phyloP scores from a whole-genome alignment of 92 coral and sea anemone species.

The Siderastrea siderea region DNA sequence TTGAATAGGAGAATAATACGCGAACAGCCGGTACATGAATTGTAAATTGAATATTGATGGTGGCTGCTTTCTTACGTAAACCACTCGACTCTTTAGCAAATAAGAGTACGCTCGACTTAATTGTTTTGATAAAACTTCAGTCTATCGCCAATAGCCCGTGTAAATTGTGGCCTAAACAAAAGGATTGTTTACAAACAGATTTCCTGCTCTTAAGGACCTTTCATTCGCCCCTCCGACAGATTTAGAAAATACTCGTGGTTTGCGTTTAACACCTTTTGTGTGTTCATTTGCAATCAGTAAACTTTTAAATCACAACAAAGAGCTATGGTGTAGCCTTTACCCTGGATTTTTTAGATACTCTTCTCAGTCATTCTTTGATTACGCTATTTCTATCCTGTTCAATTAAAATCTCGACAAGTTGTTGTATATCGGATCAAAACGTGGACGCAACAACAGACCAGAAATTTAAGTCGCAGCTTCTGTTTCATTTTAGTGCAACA shows the following conservation, averaged over 20 bases:
- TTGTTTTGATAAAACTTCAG: constrained; percentile 42
- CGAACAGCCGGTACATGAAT: constrained; percentile 14
- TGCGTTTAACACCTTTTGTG: not conserved
- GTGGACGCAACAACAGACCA: not conserved
- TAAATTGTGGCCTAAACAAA: constrained; percentile 34
- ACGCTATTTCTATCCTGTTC: not conserved
- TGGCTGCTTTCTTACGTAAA: constrained; percentile 8
- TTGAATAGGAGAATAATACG: constrained; percentile 11
- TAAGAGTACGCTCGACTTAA: constrained; percentile 15
- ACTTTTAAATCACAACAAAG: not conserved
- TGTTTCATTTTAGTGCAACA: not conserved
- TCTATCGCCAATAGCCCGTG: constrained; percentile 48
- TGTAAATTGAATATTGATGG: constrained; percentile 25
- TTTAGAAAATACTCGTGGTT: not conserved
- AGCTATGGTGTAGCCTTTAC: not conserved
- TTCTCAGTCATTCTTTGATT: not conserved
- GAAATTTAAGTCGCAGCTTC: not conserved
- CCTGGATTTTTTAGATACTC: not conserved
- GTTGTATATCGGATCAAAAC: not conserved
- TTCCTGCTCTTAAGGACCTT: constrained; percentile 30
- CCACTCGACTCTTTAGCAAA: constrained; percentile 10
- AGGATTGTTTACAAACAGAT: constrained; percentile 39
- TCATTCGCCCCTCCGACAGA: not conserved
- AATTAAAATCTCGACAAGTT: not conserved
- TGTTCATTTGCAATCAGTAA: not conserved